Evolutionary conservation across 2,113 vertebrate genomes (phyloP).

Genomic region (Neomonachus schauinslandi): DNA sequence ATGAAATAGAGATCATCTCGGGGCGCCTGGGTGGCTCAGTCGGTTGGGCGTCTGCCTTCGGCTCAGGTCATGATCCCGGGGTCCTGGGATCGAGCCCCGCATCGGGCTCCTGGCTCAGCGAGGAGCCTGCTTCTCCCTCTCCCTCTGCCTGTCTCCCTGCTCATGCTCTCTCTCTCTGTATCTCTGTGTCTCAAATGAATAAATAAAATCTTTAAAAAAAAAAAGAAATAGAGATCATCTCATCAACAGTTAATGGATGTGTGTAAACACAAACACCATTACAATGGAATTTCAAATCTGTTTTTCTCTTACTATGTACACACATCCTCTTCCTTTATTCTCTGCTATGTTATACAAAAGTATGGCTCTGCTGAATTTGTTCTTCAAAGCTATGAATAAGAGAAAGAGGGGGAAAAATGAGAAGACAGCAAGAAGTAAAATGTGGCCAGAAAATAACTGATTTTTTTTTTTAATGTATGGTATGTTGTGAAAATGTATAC

Average conservation of each 20-base stretch:
- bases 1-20: background rate
- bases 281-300: background rate
- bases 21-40: too few relatives aligned
- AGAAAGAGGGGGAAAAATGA: background rate
- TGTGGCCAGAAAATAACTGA: background rate
- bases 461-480: background rate
- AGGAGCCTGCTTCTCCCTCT: too few relatives aligned
- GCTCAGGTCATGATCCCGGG: too few relatives aligned
- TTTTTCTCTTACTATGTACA: background rate
- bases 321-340: background rate
- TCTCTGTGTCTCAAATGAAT: too few relatives aligned
- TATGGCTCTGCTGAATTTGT: background rate
- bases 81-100: too few relatives aligned
- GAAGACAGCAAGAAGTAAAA: background rate
- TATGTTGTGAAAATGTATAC: background rate
- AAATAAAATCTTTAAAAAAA: too few relatives aligned
- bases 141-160: too few relatives aligned
- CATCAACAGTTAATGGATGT: background rate
- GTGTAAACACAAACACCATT: background rate
- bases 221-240: background rate
- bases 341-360: background rate
- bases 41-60: too few relatives aligned
- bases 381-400: slow-evolving; percentile 4
- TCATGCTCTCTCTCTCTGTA: too few relatives aligned
- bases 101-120: too few relatives aligned